Percentiles rank a stretch among this genome's conserved stretches.
These are phyloP conservation scores for Struthidea cinerea DNA, from an alignment of 2,113 vertebrate species.

Conservation along the genomic window DNA sequence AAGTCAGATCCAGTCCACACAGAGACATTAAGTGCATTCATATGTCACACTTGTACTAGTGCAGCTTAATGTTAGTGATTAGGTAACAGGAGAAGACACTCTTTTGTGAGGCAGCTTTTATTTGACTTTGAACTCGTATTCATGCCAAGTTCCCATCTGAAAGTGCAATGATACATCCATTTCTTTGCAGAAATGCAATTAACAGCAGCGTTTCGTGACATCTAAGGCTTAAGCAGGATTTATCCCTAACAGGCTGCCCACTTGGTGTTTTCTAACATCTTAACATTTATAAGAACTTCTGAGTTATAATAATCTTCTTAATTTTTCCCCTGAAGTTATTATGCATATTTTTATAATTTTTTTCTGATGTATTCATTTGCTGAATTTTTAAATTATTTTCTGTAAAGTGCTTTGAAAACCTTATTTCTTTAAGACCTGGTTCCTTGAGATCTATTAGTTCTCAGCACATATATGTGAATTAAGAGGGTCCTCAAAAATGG, in stretches of 20 bases:
- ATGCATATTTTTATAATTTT: background rate
- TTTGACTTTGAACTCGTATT: background rate
- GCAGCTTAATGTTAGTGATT: background rate
- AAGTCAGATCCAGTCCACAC: background rate
- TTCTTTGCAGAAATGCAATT: background rate
- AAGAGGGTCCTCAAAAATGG: background rate
- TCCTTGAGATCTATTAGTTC: background rate
- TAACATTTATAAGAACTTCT: background rate
- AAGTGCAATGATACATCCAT: background rate
- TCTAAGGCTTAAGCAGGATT: background rate
- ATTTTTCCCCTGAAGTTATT: rapidly evolving
- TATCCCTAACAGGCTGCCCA: background rate
- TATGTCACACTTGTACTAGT: background rate
- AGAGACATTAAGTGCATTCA: background rate
- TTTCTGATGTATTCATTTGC: background rate
- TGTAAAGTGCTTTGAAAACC: background rate
- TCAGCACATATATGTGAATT: background rate
- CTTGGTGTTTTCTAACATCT: background rate
- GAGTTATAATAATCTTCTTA: background rate
- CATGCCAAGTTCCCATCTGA: background rate
- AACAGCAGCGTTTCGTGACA: background rate
- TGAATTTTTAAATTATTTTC: background rate
- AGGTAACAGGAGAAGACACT: background rate
- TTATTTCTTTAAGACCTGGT: background rate
- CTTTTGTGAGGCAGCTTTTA: background rate